These are phyloP conservation scores for Hapalemur alaotrensis DNA, from an alignment of 2,797 vertebrate genomes.

Conservation along the genomic window DNA sequence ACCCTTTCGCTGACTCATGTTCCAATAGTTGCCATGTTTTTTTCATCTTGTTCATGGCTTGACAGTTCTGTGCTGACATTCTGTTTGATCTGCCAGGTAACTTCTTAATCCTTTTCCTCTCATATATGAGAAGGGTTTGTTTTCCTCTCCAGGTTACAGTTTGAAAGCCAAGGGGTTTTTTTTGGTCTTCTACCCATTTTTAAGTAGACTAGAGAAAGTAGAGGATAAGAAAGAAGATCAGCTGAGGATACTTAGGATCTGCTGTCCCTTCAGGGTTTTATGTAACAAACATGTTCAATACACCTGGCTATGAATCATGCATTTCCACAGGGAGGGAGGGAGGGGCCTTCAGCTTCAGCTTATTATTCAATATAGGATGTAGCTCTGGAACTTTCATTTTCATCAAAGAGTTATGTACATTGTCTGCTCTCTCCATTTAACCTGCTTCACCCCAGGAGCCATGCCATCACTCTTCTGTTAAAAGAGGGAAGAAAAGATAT, in stretches of 20 bases:
- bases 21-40: background rate
- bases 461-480: background rate
- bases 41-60: background rate
- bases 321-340: background rate
- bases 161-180: background rate
- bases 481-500: background rate
- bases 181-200: background rate
- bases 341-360: background rate
- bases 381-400: background rate
- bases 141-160: background rate
- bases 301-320: too few relatives aligned
- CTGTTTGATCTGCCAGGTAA: background rate
- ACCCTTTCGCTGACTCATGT: background rate
- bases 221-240: background rate
- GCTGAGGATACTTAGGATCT: background rate
- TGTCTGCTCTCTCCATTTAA: background rate
- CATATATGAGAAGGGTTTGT: background rate
- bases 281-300: background rate
- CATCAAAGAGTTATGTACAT: background rate
- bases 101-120: background rate
- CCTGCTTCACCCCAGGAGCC: background rate
- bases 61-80: background rate
- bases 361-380: background rate
- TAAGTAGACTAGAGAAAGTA: background rate
- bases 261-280: background rate